phyloP scores from a whole-genome alignment of 1,140 invertebrate genomes.

The Tetragonula clypearis region DNA sequence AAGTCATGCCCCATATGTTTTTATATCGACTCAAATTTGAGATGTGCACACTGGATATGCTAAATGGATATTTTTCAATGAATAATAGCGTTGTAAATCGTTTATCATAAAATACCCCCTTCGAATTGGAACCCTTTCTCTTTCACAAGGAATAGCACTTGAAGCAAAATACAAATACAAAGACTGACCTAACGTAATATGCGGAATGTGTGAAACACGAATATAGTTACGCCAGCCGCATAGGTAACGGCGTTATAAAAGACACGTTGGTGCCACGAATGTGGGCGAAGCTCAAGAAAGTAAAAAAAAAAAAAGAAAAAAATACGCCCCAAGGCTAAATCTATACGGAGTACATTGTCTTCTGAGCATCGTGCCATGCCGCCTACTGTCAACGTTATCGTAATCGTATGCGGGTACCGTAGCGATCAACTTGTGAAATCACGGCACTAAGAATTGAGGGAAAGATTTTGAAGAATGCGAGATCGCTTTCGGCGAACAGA shows the following conservation, averaged over 20 bases:
- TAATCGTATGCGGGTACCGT: constrained; percentile 42
- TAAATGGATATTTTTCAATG: too few relatives aligned
- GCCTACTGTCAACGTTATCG: constrained; percentile 50
- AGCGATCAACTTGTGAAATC: constrained; percentile 34
- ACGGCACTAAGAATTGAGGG: background rate
- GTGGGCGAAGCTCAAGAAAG: constrained; percentile 63
- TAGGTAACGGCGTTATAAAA: constrained; percentile 1
- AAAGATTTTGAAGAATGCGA: constrained; percentile 36
- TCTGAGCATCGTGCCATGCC: constrained; percentile 9
- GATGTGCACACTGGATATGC: too few relatives aligned
- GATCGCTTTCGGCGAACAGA: constrained; percentile 22
- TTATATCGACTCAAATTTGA: too few relatives aligned
- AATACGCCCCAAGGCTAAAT: constrained; percentile 54
- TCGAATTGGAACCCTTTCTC: too few relatives aligned
- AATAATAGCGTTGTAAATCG: too few relatives aligned
- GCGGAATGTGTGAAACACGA: constrained; percentile 10
- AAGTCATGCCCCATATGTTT: too few relatives aligned
- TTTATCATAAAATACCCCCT: background rate
- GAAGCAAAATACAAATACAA: too few relatives aligned
- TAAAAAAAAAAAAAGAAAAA: constrained; percentile 47
- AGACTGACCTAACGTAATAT: constrained; percentile 54
- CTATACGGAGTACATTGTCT: constrained; percentile 38
- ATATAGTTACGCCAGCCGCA: constrained; percentile 14
- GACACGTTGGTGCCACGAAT: constrained; percentile 13
- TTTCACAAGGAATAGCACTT: background rate